These are phyloP conservation scores for Tamias sibiricus DNA, from an alignment of 2,113 vertebrate species.

Conservation along the genomic window DNA sequence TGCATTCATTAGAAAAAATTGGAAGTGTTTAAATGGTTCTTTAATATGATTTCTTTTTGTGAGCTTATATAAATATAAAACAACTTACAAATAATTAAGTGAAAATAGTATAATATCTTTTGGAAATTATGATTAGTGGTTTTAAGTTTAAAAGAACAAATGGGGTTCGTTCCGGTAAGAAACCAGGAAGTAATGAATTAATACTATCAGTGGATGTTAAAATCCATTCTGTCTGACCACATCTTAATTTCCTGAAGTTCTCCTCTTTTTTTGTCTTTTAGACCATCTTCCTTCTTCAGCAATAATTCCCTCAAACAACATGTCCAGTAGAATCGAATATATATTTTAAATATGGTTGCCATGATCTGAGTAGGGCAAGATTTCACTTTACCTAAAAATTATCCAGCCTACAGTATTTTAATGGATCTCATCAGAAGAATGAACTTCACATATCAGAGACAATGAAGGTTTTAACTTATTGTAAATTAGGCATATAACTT, in stretches of 20 bases:
- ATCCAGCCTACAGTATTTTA: neutral
- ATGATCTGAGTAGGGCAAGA: neutral
- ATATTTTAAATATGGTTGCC: neutral
- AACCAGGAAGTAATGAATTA: neutral
- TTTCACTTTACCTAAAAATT: neutral
- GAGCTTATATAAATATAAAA: neutral
- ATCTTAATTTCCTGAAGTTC: neutral
- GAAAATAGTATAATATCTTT: neutral
- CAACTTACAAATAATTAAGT: neutral
- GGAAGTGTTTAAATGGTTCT: neutral
- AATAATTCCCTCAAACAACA: neutral
- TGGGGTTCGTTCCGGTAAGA: neutral
- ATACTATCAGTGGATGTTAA: neutral
- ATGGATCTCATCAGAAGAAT: neutral
- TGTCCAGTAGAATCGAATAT: neutral
- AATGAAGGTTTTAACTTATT: neutral
- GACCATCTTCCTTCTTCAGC: neutral
- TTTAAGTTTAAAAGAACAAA: neutral
- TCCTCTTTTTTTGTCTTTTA: neutral
- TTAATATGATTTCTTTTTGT: neutral
- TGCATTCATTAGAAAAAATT: neutral
- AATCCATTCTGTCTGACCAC: neutral
- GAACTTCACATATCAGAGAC: neutral
- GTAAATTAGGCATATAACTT: neutral
- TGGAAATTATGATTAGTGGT: neutral